Conservation (phyloP, 2,888 invertebrate species). For the Morpho achilles region DNA sequence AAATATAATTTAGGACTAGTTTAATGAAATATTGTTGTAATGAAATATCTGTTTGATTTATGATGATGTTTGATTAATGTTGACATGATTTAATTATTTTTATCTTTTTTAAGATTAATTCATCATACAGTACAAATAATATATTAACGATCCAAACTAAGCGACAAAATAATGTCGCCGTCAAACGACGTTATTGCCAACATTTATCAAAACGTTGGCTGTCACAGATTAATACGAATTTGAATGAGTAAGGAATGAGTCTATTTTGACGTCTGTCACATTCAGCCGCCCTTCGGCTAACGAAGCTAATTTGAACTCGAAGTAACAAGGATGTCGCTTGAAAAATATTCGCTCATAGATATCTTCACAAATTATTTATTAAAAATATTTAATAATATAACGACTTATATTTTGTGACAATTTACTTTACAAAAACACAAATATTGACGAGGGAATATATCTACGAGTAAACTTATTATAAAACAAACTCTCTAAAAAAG, state of each 20-base stretch:
- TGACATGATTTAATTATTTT: too few relatives aligned
- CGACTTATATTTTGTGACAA: too few relatives aligned
- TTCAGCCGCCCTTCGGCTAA: slow-evolving; percentile 66
- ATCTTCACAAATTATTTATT: slow-evolving; percentile 1
- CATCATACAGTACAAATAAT: too few relatives aligned
- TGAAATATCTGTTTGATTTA: too few relatives aligned
- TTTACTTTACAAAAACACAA: too few relatives aligned
- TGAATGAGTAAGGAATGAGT: slow-evolving; percentile 58
- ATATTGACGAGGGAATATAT: too few relatives aligned
- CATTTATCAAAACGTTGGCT: slow-evolving; percentile 30
- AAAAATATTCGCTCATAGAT: slow-evolving; percentile 29
- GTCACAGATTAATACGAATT: slow-evolving; percentile 42
- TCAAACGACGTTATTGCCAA: slow-evolving; percentile 24
- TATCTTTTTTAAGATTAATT: too few relatives aligned
- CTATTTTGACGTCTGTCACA: slow-evolving; percentile 72
- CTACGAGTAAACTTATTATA: too few relatives aligned
- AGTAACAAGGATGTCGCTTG: slow-evolving; percentile 45
- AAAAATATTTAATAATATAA: neutral
- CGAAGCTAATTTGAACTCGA: slow-evolving; percentile 58
- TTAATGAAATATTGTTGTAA: too few relatives aligned
- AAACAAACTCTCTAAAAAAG: too few relatives aligned
- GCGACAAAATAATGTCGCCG: slow-evolving; percentile 11
- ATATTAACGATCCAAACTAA: neutral
- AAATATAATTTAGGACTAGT: too few relatives aligned
- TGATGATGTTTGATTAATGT: too few relatives aligned